Evolutionary conservation across 2,797 vertebrate genomes (phyloP).

Genomic region (Anas flavirostris): DNA sequence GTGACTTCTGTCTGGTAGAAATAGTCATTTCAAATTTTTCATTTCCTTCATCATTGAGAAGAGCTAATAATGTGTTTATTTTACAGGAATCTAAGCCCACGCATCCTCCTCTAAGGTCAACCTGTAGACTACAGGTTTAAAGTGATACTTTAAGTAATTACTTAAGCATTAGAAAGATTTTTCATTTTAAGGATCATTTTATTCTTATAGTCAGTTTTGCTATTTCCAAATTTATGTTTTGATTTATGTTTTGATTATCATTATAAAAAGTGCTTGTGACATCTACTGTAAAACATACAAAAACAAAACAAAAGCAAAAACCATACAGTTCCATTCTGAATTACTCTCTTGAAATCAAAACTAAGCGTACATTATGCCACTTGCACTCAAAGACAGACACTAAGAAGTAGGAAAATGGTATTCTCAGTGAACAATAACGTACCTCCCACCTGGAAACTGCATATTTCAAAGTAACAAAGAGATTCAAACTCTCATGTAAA

Average conservation of each 20-base stretch:
- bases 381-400: not conserved
- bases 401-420: not conserved
- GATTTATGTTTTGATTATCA: not conserved
- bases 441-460: not conserved
- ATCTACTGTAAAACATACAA: not conserved
- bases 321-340: not conserved
- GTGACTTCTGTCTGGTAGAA: not conserved
- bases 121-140: not conserved
- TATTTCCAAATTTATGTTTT: not conserved
- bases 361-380: accelerated
- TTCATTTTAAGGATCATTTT: not conserved
- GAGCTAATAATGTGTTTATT: not conserved
- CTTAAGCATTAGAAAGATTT: not conserved
- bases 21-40: not conserved
- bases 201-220: not conserved
- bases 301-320: not conserved
- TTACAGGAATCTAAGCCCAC: not conserved
- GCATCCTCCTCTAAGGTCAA: not conserved
- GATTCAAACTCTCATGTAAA: not conserved
- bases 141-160: not conserved
- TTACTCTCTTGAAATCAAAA: not conserved
- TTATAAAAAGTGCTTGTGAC: not conserved
- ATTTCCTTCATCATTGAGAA: not conserved
- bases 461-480: not conserved
- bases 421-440: not conserved